A percentile compares a stretch with the other conserved stretches of the same genome.
These are phyloP conservation scores for Cardiocondyla obscurior DNA, from an alignment of 1,140 invertebrate species.

Conservation along the genomic window DNA sequence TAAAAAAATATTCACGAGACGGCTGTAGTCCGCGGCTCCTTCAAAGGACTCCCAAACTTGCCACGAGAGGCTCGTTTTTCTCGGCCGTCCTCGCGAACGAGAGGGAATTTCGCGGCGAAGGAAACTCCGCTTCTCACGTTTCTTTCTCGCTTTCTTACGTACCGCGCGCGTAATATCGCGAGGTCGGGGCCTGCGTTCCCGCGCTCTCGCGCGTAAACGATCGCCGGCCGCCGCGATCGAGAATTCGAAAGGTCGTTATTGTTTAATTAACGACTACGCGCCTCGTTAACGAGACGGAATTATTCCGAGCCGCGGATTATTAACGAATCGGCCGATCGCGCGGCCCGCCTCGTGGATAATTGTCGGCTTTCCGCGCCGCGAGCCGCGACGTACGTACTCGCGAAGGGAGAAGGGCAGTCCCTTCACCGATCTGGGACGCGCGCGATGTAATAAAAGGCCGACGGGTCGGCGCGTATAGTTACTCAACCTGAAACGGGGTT, in stretches of 20 bases:
- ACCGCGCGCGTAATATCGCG: background rate
- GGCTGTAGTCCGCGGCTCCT: background rate
- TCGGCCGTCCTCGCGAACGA: background rate
- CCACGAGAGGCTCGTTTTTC: background rate
- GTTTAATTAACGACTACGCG: constrained; percentile 19
- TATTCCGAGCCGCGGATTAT: constrained; percentile 45
- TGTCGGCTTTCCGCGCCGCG: constrained; percentile 42
- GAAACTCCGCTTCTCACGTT: background rate
- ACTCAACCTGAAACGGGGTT: constrained; percentile 63
- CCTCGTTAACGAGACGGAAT: constrained; percentile 19
- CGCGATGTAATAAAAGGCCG: constrained; percentile 56
- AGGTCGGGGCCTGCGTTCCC: background rate
- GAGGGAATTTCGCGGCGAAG: background rate
- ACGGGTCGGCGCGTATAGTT: constrained; percentile 30
- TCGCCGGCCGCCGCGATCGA: background rate
- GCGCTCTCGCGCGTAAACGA: background rate
- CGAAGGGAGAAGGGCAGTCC: constrained; percentile 34
- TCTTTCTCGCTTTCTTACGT: no score
- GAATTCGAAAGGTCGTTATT: constrained; percentile 32
- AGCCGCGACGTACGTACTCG: constrained; percentile 11
- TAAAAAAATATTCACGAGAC: constrained; percentile 8
- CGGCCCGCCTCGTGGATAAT: constrained; percentile 49
- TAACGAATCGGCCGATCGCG: constrained; percentile 62
- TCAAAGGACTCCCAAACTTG: background rate
- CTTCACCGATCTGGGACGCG: constrained; percentile 58